These are phyloP conservation scores for Agrilus mali DNA, from an alignment of 2,888 invertebrate species.

Conservation along the genomic window DNA sequence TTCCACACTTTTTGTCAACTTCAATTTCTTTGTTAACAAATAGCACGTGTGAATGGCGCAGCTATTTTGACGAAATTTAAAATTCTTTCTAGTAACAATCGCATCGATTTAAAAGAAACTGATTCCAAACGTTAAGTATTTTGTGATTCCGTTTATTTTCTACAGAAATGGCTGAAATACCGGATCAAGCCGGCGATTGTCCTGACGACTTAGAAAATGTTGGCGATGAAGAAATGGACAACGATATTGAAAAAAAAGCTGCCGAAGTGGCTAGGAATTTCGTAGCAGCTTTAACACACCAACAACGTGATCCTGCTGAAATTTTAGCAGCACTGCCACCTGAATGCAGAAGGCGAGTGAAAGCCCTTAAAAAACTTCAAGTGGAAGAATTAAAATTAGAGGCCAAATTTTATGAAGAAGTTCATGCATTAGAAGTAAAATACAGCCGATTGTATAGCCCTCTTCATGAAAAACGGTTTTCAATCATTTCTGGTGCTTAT, in stretches of 20 bases:
- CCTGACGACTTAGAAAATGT: slow-evolving; percentile 54
- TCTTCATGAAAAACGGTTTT: slow-evolving; percentile 60
- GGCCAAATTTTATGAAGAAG: slow-evolving; percentile 77
- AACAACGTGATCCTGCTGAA: slow-evolving; percentile 40
- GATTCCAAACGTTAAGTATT: neutral
- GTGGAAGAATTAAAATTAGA: slow-evolving; percentile 75
- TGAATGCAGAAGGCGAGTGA: slow-evolving; percentile 66
- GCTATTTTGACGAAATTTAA: slow-evolving; percentile 6
- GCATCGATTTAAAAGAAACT: neutral
- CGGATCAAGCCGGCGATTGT: slow-evolving; percentile 51
- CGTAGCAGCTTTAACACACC: slow-evolving; percentile 28
- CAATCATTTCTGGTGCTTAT: slow-evolving; percentile 55
- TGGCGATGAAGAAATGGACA: slow-evolving; percentile 40
- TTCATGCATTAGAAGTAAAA: slow-evolving; percentile 85
- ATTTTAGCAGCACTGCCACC: slow-evolving; percentile 53
- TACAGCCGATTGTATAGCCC: slow-evolving; percentile 71
- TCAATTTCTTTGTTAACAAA: slow-evolving; percentile 12
- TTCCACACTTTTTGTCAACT: no score
- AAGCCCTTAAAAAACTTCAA: slow-evolving; percentile 78
- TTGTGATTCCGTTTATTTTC: slow-evolving; percentile 1
- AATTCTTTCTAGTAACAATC: neutral
- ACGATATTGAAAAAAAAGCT: slow-evolving; percentile 29
- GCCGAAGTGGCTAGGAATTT: slow-evolving; percentile 17
- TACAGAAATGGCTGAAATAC: slow-evolving; percentile 48
- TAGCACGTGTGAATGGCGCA: slow-evolving; percentile 11